phyloP scores from a whole-genome alignment of 2,113 vertebrate species.

The Pomatorhinus ruficollis region DNA sequence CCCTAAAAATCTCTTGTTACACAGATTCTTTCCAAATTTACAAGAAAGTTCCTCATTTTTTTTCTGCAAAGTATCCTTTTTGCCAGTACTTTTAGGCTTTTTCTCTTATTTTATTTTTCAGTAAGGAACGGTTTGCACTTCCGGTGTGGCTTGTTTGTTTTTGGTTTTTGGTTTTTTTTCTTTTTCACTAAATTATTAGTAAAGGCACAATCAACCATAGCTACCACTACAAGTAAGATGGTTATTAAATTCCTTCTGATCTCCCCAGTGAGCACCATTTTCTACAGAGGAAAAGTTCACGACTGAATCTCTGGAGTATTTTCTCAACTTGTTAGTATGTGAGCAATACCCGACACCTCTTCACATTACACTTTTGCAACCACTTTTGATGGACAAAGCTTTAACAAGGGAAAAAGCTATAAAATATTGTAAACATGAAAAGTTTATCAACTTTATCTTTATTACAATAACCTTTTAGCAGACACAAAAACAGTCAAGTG shows the following conservation, averaged over 20 bases:
- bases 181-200: neutral
- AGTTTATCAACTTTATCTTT: neutral
- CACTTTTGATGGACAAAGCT: neutral
- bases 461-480: neutral
- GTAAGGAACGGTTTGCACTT: neutral
- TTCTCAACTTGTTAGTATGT: neutral
- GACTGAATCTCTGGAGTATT: neutral
- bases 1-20: neutral
- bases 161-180: neutral
- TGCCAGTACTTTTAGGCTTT: neutral
- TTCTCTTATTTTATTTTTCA: neutral
- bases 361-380: neutral
- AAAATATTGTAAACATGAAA: neutral
- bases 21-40: neutral
- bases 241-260: neutral
- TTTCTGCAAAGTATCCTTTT: neutral
- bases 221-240: neutral
- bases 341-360: neutral
- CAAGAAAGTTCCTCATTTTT: neutral
- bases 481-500: neutral
- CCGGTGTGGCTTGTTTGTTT: neutral
- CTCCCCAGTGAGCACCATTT: neutral
- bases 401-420: neutral
- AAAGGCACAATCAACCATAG: neutral
- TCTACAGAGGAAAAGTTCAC: neutral